Base-by-base conservation (phyloP, 2,113 vertebrate species). In the Calidris pygmaea region DNA sequence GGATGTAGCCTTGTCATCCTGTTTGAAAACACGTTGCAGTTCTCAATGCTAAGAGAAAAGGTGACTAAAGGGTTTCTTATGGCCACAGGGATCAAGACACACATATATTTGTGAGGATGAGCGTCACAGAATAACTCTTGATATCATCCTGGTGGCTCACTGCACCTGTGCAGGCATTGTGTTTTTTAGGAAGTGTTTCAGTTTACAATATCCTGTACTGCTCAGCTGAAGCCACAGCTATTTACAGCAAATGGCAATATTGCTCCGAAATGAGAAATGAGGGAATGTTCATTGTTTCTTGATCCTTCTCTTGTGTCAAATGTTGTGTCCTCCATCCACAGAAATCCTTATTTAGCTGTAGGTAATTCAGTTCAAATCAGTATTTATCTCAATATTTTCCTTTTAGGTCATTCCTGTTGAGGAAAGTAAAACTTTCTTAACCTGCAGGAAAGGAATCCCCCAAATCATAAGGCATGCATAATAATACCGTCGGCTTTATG, bases 101-200 rank as follows among this genome's bases (percentile, higher is more conserved):
- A 74, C 48, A 39, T 39, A 67, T 14, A 87, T 95, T 92, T 73
- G 77, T 79, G 84, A 93, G 95, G 92, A 93, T 92, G 86, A 93
- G 79, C 23, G 87, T 96, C 95, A 97, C 70, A 87, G 53, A 89
- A 52, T 66, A 76, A 59, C 41, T 56, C 76, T 90, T 70, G 37
- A 32, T 93, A 66, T 93, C 91, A 95, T 95, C 89, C 93, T 93
- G 87, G 89, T 71, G 34, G 70, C 84, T 92, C 48, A 75, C 56
- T 85, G 94, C 96, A 97, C 95, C 96, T 97, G 95, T 93, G 89
- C 67, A 79, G 74, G 74, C 94, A 96, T 96, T 96, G 95, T 96
- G 53, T 95, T 93, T 84, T 87, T 85, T 79, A 94, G 95, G 95
- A 96, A 96, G 86, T 89, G 84, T 87, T 96, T 89, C 92, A 85